Evolutionary conservation across 2,888 invertebrate species (phyloP), one percentile per base, ranked within the genome.

Genomic region (Acanthopleura granulata): DNA sequence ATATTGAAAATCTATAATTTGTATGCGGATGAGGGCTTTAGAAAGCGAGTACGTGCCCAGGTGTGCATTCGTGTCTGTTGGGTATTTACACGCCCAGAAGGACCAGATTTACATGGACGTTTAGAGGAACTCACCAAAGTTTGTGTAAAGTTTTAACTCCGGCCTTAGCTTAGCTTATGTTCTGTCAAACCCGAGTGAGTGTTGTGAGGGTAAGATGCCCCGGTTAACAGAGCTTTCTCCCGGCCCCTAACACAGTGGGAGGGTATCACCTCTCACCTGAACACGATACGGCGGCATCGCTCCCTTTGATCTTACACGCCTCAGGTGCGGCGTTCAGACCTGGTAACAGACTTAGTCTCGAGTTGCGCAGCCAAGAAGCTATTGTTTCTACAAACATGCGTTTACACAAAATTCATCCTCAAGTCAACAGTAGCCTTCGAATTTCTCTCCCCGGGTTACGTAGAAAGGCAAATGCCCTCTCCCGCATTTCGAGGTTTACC

Each of bases 111-210:
- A 66, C 66, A 66, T 25, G 18, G 18, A 25, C 29, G 29, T 66
- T 66, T 66, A 12, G 66, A 27, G 25, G 22, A 27, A 27, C 27
- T 25, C 66, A 25, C 29, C 25, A 66, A 66, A 66, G 66, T 66
- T 66, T 66, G 66, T 66, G 66, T 66, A 66, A 66, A 66, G 66
- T 66, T 66, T 66, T 66, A 66, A 66, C 66, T 66, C 66, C 29
- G 66, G 6, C 29, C 66, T 66, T 66, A 27, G 16, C 66, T 66
- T 66, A 25, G 66, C 66, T 66, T 66, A 66, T 22, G 16, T 66
- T 57, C n/a, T 18, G 22, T 22, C 57, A 57, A 12, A 57, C 57
- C 22, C 3, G 57, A 22, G 22, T 12, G 57, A n/a, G 51, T 57
- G 3, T 57, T 57, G 57, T 57, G 57, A 40, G 40, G 40, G 40